Evolutionary conservation across 2,113 vertebrate genomes (phyloP).

Genomic region (Myotis lucifugus): DNA sequence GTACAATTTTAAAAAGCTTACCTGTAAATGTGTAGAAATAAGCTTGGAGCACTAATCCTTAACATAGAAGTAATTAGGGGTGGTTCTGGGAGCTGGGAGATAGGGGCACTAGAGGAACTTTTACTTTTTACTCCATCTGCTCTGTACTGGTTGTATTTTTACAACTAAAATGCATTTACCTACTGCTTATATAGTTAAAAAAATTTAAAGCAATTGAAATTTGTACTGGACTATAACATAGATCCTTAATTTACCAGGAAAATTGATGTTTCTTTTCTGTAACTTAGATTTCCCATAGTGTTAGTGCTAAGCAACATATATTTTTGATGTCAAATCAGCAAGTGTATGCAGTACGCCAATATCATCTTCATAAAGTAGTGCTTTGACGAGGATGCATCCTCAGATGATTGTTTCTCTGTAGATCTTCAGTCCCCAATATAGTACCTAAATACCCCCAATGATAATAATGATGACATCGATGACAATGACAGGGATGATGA

Average conservation of each 20-base stretch:
- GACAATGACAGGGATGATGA: background rate
- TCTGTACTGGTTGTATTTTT: background rate
- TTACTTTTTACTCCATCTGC: background rate
- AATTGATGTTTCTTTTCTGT: constrained; percentile 1
- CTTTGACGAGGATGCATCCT: background rate
- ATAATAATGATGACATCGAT: background rate
- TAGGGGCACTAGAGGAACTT: background rate
- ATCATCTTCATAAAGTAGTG: background rate
- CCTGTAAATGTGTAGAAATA: background rate
- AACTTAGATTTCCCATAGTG: background rate
- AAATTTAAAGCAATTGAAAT: background rate
- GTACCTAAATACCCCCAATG: background rate
- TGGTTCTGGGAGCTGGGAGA: background rate
- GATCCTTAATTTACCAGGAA: background rate
- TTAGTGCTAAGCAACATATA: background rate
- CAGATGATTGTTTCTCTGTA: background rate
- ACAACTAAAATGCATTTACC: background rate
- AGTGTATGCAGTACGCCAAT: background rate
- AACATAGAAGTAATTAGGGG: background rate
- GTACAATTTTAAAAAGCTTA: background rate
- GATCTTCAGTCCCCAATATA: background rate
- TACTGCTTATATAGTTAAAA: background rate
- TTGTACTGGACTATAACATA: background rate
- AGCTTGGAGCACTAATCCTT: background rate
- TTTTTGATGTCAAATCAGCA: background rate